Base-by-base conservation (phyloP, 2,113 vertebrate genomes). In the Clarias macrocephalus region DNA sequence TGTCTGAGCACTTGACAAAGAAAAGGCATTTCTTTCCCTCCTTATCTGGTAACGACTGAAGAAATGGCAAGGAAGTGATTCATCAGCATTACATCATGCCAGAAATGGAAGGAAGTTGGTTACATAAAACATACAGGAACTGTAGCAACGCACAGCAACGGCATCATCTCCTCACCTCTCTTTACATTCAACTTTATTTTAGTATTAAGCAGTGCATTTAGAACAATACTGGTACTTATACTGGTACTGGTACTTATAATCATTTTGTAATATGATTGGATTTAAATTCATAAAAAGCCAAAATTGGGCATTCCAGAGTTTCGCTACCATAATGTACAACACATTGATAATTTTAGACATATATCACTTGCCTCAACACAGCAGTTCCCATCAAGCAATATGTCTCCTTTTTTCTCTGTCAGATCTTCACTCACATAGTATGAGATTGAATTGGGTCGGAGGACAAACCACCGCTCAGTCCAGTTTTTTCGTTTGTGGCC, bases 401-500 rank as follows among this genome's bases (percentile, higher is more conserved):
- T 96, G 77, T 98, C 97, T 89, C 98, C 98, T 89, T 99, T 99
- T 93, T 98, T 97, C 86, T 99, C 98, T 8, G 95, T 94, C 90
- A 97, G 92, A 93, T 99, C 97, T 92, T 99, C 98, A 23, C 97
- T 94, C 15, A 96, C 94, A 18, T 97, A 99, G 88, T 99, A 99
- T n/a, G 96, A 97, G 87, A 99, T 97, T 79, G 93, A 89, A 91
- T 90, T 95, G 56, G 97, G 97, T 87, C 96, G 97, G 76, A 99
- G 94, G 70, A 98, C 92, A 94, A 99, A 99, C 98, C 98, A 99
- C 65, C 98, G 97, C 91, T 99, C 98, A 0, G 96, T 99, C 98
- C 98, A 99, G 76, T 99, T 99, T 96, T 99, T 99, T 94, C 98
- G 95, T 93, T 93, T 97, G 91, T 99, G 98, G 18, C 98, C 98